phyloP scores from a whole-genome alignment of 2,113 vertebrate genomes.

The Nesogale talazaci region DNA sequence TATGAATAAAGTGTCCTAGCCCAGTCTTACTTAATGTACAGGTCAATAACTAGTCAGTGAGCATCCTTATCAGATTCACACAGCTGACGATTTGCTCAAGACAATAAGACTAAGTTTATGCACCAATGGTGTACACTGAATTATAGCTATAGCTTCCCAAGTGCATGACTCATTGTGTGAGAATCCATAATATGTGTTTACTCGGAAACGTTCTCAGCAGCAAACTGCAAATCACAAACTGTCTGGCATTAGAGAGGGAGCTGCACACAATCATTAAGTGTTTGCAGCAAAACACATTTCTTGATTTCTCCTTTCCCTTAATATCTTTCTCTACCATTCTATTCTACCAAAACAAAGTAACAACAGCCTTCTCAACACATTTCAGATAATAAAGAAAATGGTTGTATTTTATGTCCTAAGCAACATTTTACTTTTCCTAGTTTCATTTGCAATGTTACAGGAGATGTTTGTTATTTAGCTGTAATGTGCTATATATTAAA shows the following conservation, averaged over 20 bases:
- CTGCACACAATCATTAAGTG: slow-evolving; percentile 31
- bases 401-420: slow-evolving; percentile 13
- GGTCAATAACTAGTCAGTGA: too few relatives aligned
- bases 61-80: too few relatives aligned
- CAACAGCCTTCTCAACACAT: background rate
- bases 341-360: slow-evolving; percentile 47
- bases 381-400: slow-evolving; percentile 51
- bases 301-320: background rate
- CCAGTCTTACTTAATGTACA: too few relatives aligned
- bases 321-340: slow-evolving; percentile 1
- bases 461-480: slow-evolving; percentile 11
- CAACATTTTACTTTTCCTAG: background rate
- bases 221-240: slow-evolving; percentile 39
- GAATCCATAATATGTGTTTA: slow-evolving; percentile 30
- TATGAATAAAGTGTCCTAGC: too few relatives aligned
- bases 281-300: slow-evolving; percentile 51
- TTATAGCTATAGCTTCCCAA: background rate
- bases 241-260: slow-evolving; percentile 35
- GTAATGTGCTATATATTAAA: background rate
- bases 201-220: slow-evolving; percentile 17
- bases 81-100: background rate
- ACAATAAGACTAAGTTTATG: slow-evolving; percentile 43
- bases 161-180: background rate
- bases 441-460: slow-evolving; percentile 25
- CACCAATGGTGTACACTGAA: background rate